Evolutionary conservation across 1,140 invertebrate genomes (phyloP).

Genomic region (Megalonaias nervosa): DNA sequence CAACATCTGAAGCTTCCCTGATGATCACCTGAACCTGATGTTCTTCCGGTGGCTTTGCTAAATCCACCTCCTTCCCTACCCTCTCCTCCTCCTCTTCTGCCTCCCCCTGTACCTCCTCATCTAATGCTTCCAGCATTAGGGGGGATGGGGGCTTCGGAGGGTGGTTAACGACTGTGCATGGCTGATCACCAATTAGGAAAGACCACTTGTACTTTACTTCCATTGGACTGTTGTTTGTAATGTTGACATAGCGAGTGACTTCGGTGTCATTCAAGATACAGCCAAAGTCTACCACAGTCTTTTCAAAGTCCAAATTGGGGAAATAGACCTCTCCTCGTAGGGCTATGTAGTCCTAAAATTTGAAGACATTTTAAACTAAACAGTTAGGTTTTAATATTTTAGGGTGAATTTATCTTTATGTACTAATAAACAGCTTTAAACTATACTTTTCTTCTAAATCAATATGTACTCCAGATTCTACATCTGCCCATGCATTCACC

Average conservation of each 20-base stretch:
- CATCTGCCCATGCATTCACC: too few relatives aligned
- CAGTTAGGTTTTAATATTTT: too few relatives aligned
- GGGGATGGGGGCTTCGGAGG: constrained; percentile 8
- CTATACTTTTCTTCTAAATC: too few relatives aligned
- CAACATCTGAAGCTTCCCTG: constrained; percentile 34
- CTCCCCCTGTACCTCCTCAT: constrained; percentile 34
- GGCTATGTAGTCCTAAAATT: constrained; percentile 66
- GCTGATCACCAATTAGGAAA: constrained; percentile 67
- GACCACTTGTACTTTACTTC: constrained; percentile 69
- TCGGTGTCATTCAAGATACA: constrained; percentile 72
- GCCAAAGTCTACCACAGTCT: constrained; percentile 68
- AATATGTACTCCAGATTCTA: too few relatives aligned
- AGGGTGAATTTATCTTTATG: too few relatives aligned
- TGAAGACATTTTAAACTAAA: too few relatives aligned
- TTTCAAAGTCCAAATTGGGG: constrained; percentile 71
- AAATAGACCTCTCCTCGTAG: constrained; percentile 71
- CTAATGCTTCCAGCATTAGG: constrained; percentile 26
- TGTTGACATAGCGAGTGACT: constrained; percentile 69
- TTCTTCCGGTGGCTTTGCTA: background rate
- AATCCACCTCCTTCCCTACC: too few relatives aligned
- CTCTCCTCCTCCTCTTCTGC: constrained; percentile 24
- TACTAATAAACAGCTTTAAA: too few relatives aligned
- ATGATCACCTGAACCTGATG: constrained; percentile 40
- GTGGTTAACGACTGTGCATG: constrained; percentile 47
- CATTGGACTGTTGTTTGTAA: constrained; percentile 71